Evolutionary conservation across 1,140 invertebrate genomes (phyloP), one percentile per base, ranked within the genome.

Genomic region (Tetramorium simillimum): DNA sequence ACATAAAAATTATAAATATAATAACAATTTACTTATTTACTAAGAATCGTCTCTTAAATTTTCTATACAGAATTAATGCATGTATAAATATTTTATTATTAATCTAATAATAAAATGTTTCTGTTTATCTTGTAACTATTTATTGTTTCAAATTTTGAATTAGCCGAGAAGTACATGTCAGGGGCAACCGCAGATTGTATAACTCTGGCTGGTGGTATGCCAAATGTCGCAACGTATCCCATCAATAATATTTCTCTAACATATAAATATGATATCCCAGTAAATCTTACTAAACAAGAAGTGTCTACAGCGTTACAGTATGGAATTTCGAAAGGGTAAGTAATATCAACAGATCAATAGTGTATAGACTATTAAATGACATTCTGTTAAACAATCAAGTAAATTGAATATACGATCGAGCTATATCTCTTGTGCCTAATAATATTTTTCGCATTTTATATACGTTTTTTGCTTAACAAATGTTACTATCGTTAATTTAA

Each of bases 151-250:
- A 69, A 63, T 33, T 72, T 12, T 14, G 1, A 40, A 46, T 5
- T 33, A 90, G 88, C 51, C 0, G 6, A 51, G 0, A 18, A 28
- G 28, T 96, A 96, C 87, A 93, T 95, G 65, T 95, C 96, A 33
- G 28, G 2, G 28, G 49, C 95, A 96, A 58, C 96, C 2, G 1
- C 96, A 40, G 95, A 96, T n/a, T 94, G 96, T 60, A 96, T 98
- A 37, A 97, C 96, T 7, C 94, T 98, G n/a, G 97, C 97, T 0
- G 96, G 97, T 75, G 97, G 97, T 1, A 96, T 97, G 95, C 97
- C 97, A 16, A 98, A 98, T 90, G 95, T 96, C 46, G 92, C 95
- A 2, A 96, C 97, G 6, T 98, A 98, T 93, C 97, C 97, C 0
- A 97, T 97, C 90, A 94, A 96, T 90, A 95, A 96, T 18, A 95